phyloP scores from a whole-genome alignment of 1,140 invertebrate species.

The Papilio dardanus region DNA sequence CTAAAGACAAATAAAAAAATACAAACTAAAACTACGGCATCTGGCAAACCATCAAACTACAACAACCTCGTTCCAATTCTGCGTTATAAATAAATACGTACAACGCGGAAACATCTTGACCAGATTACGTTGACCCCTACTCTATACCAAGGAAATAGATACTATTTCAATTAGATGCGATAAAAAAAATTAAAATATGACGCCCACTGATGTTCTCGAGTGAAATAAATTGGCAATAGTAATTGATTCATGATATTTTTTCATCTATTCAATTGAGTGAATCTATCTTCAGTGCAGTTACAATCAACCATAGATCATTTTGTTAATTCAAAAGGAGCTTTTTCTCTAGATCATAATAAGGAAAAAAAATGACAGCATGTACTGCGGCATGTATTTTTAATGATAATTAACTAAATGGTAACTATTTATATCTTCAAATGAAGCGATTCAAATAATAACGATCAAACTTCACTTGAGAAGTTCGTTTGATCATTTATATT shows the following conservation, averaged over 20 bases:
- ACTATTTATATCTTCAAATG: no score
- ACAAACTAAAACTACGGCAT: conserved; percentile 12
- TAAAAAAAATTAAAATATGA: conserved; percentile 23
- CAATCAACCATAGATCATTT: neutral
- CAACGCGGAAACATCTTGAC: conserved; percentile 28
- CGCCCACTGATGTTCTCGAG: neutral
- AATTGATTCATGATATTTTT: neutral
- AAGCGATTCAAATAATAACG: no score
- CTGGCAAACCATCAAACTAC: conserved; percentile 21
- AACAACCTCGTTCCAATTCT: conserved; percentile 31
- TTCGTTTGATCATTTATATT: no score
- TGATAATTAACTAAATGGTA: no score
- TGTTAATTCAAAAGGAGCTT: neutral
- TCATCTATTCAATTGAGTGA: neutral
- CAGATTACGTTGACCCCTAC: conserved; percentile 22
- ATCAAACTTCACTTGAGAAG: no score
- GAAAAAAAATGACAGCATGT: no score
- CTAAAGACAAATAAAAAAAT: conserved; percentile 10
- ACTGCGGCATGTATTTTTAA: no score
- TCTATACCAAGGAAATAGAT: neutral
- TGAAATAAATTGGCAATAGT: neutral
- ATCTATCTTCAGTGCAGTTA: neutral
- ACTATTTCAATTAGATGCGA: conserved; percentile 18
- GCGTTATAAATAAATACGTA: conserved; percentile 20
- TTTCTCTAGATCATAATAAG: no score